Percentiles rank a stretch among this genome's conserved stretches.
Conservation (phyloP, 1,140 invertebrate genomes). For the Copidosoma floridanum region DNA sequence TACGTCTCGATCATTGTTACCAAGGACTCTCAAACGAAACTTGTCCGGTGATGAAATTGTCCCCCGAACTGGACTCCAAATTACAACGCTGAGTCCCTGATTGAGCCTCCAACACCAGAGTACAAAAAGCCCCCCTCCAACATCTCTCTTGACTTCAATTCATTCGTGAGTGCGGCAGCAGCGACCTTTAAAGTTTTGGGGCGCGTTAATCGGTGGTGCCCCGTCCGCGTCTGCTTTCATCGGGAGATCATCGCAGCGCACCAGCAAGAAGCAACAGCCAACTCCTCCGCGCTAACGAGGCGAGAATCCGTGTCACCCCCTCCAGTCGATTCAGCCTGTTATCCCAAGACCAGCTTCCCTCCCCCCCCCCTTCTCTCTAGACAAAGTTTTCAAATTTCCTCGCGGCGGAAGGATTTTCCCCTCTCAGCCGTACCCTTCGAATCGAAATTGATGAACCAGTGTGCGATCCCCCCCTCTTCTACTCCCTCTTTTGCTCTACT, state of each 20-base stretch:
- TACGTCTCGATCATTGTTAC: too few relatives aligned
- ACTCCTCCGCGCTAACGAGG: slow-evolving; percentile 30
- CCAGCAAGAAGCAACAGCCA: too few relatives aligned
- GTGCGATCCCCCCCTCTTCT: slow-evolving; percentile 3
- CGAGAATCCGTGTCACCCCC: slow-evolving; percentile 28
- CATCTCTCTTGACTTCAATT: too few relatives aligned
- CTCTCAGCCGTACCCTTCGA: background rate
- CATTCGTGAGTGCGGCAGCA: too few relatives aligned
- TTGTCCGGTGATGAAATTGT: too few relatives aligned
- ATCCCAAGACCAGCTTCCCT: background rate
- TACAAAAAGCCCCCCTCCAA: too few relatives aligned
- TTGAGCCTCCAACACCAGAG: too few relatives aligned
- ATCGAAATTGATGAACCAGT: slow-evolving; percentile 26
- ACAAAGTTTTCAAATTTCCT: slow-evolving; percentile 28
- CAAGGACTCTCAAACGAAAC: too few relatives aligned
- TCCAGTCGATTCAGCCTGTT: slow-evolving; percentile 1
- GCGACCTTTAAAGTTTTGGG: slow-evolving; percentile 41
- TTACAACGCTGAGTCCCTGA: too few relatives aligned
- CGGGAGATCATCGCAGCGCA: too few relatives aligned
- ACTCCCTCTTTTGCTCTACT: slow-evolving; percentile 13
- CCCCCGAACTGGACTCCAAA: too few relatives aligned
- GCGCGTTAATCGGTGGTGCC: slow-evolving; percentile 48
- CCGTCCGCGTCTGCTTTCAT: too few relatives aligned
- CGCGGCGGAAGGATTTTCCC: slow-evolving; percentile 2
- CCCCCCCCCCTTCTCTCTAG: background rate